Evolutionary conservation across 64 coral and sea anemone species (phyloP).

Genomic region (Catalaphyllia jardinei): DNA sequence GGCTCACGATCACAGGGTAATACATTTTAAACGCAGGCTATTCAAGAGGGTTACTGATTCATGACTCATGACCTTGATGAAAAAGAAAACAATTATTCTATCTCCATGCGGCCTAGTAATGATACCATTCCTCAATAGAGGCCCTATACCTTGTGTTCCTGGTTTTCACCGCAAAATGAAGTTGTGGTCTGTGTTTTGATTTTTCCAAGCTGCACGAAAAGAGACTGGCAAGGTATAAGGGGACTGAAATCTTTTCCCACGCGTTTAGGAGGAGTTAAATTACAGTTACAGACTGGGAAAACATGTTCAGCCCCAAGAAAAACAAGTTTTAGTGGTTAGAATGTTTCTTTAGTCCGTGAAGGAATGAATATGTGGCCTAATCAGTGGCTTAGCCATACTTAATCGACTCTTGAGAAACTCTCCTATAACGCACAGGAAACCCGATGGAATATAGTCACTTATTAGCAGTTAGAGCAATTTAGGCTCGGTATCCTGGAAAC

Average conservation of each 20-base stretch:
- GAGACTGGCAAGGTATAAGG: not conserved
- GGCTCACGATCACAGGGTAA: not conserved
- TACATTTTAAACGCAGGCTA: conserved; percentile 28
- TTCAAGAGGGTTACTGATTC: conserved; percentile 19
- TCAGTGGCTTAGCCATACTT: not conserved
- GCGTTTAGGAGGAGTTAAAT: not conserved
- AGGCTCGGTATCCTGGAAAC: not conserved
- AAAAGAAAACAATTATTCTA: conserved; percentile 8
- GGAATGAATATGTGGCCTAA: conserved; percentile 8
- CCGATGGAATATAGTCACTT: no score
- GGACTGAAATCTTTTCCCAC: conserved; percentile 7
- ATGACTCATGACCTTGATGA: conserved; percentile 26
- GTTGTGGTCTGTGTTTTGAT: no score
- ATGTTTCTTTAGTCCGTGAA: conserved; percentile 44
- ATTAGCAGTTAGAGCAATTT: not conserved
- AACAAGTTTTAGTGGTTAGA: conserved; percentile 23
- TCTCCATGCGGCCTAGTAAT: not conserved
- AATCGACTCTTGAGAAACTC: conserved; percentile 1
- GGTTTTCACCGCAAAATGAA: no score
- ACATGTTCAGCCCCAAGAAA: conserved; percentile 15
- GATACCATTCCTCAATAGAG: no score
- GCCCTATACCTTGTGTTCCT: no score
- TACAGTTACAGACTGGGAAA: conserved; percentile 22
- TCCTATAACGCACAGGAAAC: not conserved
- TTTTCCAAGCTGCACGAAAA: no score